phyloP scores from a whole-genome alignment of 2,888 invertebrate genomes.

The Adelognathus sp. region DNA sequence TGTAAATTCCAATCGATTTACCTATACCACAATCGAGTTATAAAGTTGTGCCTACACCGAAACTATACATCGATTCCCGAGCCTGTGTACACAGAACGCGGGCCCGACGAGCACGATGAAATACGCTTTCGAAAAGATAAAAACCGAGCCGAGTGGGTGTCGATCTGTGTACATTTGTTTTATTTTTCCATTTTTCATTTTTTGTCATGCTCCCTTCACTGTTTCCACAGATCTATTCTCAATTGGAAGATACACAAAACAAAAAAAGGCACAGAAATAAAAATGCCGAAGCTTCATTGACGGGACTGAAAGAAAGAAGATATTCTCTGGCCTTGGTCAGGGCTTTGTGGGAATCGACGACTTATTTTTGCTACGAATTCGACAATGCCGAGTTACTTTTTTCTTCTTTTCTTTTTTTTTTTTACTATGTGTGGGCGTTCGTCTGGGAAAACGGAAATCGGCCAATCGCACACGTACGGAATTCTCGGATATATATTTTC shows the following conservation, averaged over 20 bases:
- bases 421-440: background rate
- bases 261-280: background rate
- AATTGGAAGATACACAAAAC: background rate
- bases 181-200: background rate
- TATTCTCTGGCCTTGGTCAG: background rate
- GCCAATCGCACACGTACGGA: background rate
- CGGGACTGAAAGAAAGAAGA: background rate
- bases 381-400: background rate
- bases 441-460: background rate
- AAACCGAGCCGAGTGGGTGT: background rate
- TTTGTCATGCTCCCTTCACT: background rate
- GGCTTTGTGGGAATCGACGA: background rate
- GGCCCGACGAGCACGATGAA: background rate
- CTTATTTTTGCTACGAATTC: background rate
- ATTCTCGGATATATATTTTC: too few relatives aligned
- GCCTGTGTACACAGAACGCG: conserved; percentile 19
- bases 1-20: conserved; percentile 50
- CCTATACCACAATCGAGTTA: conserved; percentile 49
- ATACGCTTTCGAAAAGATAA: background rate
- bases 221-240: conserved; percentile 4
- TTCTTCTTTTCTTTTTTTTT: background rate
- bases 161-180: conserved; percentile 5
- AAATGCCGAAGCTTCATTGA: conserved; percentile 11
- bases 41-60: conserved; percentile 8
- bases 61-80: background rate